Evolutionary conservation across 1,140 invertebrate genomes (phyloP), one percentile per base, ranked within the genome.

Genomic region (Cotesia chilonis): DNA sequence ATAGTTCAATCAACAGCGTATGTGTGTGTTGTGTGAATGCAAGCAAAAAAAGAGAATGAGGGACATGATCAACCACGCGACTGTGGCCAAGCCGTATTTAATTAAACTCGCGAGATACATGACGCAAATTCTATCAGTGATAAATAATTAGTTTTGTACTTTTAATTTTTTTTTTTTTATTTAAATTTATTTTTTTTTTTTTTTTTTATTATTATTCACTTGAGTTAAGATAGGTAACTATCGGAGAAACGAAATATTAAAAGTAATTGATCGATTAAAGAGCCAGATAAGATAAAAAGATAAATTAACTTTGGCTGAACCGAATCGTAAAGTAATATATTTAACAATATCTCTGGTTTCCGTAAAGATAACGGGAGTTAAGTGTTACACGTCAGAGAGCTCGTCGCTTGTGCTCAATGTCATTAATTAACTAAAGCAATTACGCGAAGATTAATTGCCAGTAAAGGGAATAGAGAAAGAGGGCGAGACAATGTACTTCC

Each of bases 391-490:
- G 59, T 9, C 55, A 71, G 70, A 67, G 61, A 63, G 36, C 72
- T 70, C 70, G 54, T 60, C 71, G 74, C 64, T 76, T 72, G 76
- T 68, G 74, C 74, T 75, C 73, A 77, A 80, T 73, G 76, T 78
- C 74, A 80, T 81, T 81, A 81, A 81, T 81, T 81, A 81, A 81
- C 79, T 74, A 10, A 77, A 61, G 79, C 77, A 79, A 81, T 81
- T 80, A 79, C 78, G 79, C 71, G 77, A 79, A 79, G 79, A 81
- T 81, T 81, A 81, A 81, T 81, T 76, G 75, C 69, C 35, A 70
- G 47, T 60, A 57, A 64, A 57, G 60, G 60, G 36, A 64, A 64
- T 47, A 38, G 63, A 57, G 67, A 17, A 37, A 14, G 54, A 47
- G 7, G 71, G 55, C 65, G 35, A 57, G 70, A n/a, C 68, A 71